Evolutionary conservation across 2,888 invertebrate species (phyloP).

Genomic region (Druceiella hillmani): DNA sequence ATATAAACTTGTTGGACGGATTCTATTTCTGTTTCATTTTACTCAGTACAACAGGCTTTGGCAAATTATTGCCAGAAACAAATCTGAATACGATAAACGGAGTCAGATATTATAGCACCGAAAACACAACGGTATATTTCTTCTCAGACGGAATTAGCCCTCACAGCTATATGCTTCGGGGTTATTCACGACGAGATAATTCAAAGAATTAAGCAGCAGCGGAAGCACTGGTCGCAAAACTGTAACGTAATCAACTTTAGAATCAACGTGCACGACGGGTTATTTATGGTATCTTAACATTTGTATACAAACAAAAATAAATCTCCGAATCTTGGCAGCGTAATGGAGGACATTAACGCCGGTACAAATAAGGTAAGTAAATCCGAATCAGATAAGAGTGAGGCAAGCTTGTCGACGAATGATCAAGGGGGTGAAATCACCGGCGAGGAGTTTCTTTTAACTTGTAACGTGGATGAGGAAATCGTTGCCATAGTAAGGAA

Average conservation of each 20-base stretch:
- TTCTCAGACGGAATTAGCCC: slow-evolving; percentile 81
- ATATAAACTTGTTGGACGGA: slow-evolving; percentile 85
- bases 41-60: slow-evolving; percentile 87
- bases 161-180: slow-evolving; percentile 88
- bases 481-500: slow-evolving; percentile 49
- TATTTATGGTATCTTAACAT: slow-evolving; percentile 70
- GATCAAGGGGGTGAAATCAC: no score
- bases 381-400: slow-evolving; percentile 49
- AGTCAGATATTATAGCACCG: slow-evolving; percentile 52
- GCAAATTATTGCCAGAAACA: slow-evolving; percentile 76
- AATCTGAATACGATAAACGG: slow-evolving; percentile 47
- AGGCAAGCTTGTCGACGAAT: no score
- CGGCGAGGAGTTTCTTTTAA: slow-evolving; percentile 38
- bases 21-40: slow-evolving; percentile 96
- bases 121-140: slow-evolving; percentile 77
- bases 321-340: slow-evolving; percentile 53
- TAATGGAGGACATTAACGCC: slow-evolving; percentile 49
- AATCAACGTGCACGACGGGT: slow-evolving; percentile 57
- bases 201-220: slow-evolving; percentile 70
- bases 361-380: no score
- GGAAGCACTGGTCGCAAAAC: slow-evolving; percentile 57
- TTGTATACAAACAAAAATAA: slow-evolving; percentile 53
- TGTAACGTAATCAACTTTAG: slow-evolving; percentile 62
- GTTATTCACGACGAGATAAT: slow-evolving; percentile 86
- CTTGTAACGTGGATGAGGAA: slow-evolving; percentile 41